phyloP scores from a whole-genome alignment of 37 sponge, comb jelly and placozoan species.

The Lycopodina hypogea region DNA sequence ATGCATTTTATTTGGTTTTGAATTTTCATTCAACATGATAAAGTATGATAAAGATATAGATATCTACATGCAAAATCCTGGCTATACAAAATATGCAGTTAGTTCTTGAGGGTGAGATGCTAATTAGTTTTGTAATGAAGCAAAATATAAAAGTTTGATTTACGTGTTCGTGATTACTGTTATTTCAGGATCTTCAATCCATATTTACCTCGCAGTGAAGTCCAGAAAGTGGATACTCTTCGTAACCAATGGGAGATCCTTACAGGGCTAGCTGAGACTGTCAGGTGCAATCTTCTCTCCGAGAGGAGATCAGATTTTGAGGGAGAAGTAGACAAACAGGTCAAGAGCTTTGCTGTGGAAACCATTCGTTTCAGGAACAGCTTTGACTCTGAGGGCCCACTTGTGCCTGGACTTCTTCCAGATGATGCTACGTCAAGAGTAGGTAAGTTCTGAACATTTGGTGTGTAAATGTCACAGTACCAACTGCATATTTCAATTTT shows the following conservation, averaged over 20 bases:
- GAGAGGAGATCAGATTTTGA: constrained; percentile 64
- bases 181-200: constrained; percentile 48
- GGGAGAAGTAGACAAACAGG: constrained; percentile 80
- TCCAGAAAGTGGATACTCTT: constrained; percentile 58
- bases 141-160: too few species aligned
- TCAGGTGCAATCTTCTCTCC: constrained; percentile 52
- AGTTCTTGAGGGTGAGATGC: too few species aligned
- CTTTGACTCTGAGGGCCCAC: constrained; percentile 90
- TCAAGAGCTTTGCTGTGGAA: constrained; percentile 76
- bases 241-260: constrained; percentile 74
- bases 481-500: not conserved
- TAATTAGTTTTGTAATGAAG: too few species aligned
- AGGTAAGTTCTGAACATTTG: constrained; percentile 23
- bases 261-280: constrained; percentile 57
- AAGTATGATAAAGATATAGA: too few species aligned
- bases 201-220: constrained; percentile 62
- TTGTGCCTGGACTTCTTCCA: constrained; percentile 76
- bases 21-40: too few species aligned
- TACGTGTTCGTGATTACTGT: too few species aligned
- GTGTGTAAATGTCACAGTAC: not conserved
- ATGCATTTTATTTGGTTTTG: too few species aligned
- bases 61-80: too few species aligned
- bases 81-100: too few species aligned
- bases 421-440: constrained; percentile 76
- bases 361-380: constrained; percentile 85